A percentile compares a stretch with the other conserved stretches of the same genome.
Conservation (phyloP, 2,797 vertebrate genomes). For the Anguilla marmorata region DNA sequence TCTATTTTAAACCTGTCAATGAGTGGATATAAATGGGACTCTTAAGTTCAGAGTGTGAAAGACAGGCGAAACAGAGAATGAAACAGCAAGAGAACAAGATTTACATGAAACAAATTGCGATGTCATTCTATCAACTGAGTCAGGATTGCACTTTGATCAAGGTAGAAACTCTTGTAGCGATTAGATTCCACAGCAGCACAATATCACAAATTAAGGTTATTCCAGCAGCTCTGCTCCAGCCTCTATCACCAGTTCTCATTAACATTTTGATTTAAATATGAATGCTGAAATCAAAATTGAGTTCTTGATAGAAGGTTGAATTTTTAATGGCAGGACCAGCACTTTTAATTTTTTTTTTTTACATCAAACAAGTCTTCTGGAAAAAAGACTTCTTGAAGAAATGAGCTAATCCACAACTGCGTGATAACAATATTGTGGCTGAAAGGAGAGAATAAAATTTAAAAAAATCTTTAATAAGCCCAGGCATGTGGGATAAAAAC, state of each 20-base stretch:
- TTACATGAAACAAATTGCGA: constrained; percentile 11
- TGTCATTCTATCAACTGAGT: background rate
- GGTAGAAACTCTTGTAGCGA: background rate
- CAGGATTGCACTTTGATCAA: background rate
- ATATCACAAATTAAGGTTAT: background rate
- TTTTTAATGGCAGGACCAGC: background rate
- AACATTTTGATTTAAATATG: background rate
- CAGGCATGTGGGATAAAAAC: background rate
- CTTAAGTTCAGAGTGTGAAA: background rate
- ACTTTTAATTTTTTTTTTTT: background rate
- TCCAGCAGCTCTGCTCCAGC: background rate
- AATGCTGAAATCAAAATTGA: background rate
- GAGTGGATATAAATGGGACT: background rate
- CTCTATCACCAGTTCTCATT: background rate
- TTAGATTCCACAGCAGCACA: background rate
- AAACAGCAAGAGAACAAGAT: background rate
- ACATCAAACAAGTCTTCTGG: background rate
- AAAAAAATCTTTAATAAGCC: background rate
- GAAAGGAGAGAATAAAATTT: background rate
- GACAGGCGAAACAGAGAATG: background rate
- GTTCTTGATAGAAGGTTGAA: background rate
- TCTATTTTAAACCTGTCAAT: background rate
- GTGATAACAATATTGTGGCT: background rate
- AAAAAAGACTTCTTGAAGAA: background rate
- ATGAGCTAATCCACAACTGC: background rate